These are phyloP conservation scores for Eupithecia dodoneata DNA, from an alignment of 2,888 invertebrate species.

Conservation along the genomic window DNA sequence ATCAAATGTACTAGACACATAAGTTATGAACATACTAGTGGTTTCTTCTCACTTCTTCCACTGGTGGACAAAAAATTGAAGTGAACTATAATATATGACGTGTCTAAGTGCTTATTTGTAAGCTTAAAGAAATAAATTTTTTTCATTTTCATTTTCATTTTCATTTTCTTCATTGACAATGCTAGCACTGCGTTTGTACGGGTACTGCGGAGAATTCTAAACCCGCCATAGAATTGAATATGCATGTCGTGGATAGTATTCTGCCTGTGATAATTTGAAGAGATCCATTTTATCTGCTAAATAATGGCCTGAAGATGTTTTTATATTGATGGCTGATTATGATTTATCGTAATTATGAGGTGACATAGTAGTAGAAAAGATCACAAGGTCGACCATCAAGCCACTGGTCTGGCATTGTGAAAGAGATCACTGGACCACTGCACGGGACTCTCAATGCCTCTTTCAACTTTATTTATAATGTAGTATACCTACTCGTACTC, in stretches of 20 bases:
- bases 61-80: too few relatives aligned
- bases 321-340: neutral
- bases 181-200: neutral
- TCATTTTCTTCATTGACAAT: neutral
- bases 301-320: neutral
- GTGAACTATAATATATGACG: too few relatives aligned
- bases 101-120: too few relatives aligned
- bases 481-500: too few relatives aligned
- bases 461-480: too few relatives aligned
- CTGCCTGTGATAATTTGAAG: neutral
- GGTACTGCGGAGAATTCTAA: neutral
- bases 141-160: too few relatives aligned
- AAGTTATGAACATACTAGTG: too few relatives aligned
- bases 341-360: neutral
- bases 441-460: too few relatives aligned
- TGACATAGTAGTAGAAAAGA: neutral
- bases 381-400: neutral
- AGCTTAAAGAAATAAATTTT: too few relatives aligned
- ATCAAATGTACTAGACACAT: too few relatives aligned
- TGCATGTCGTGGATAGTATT: conserved; percentile 1
- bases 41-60: too few relatives aligned
- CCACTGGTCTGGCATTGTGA: neutral
- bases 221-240: conserved; percentile 5
- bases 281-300: neutral
- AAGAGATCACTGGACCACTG: too few relatives aligned